Conservation (phyloP, 2,113 vertebrate genomes). For the Oncorhynchus kisutch region DNA sequence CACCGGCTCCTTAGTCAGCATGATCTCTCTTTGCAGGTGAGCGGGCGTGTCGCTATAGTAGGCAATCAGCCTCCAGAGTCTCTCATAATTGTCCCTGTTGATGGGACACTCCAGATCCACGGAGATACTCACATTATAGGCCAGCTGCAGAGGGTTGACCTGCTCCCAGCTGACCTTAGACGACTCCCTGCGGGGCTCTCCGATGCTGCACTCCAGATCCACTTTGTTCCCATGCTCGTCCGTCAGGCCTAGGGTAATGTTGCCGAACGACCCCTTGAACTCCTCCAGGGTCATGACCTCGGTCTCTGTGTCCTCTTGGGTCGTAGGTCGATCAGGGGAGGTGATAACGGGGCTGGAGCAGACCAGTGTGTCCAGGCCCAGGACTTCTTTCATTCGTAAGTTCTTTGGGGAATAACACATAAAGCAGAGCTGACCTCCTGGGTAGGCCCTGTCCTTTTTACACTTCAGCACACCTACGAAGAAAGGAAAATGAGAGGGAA, state of each 20-base stretch:
- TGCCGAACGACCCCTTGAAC: constrained; percentile 71
- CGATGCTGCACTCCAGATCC: constrained; percentile 75
- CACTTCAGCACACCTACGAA: constrained; percentile 85
- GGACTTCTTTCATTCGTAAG: constrained; percentile 71
- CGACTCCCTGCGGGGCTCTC: constrained; percentile 51
- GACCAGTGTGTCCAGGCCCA: constrained; percentile 60
- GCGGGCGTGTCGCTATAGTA: constrained; percentile 89
- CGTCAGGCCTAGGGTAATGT: constrained; percentile 78
- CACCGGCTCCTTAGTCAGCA: constrained; percentile 66
- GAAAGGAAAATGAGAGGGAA: not conserved
- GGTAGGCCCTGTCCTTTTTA: constrained; percentile 84
- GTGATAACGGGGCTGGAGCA: constrained; percentile 79
- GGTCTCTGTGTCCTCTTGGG: constrained; percentile 47
- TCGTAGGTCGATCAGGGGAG: constrained; percentile 41
- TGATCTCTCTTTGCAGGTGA: constrained; percentile 70
- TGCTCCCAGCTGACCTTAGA: constrained; percentile 74
- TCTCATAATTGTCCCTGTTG: constrained; percentile 80
- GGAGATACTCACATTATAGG: constrained; percentile 72
- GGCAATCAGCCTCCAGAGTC: constrained; percentile 87
- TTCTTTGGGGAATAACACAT: constrained; percentile 76
- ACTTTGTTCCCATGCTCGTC: constrained; percentile 87
- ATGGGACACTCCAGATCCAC: constrained; percentile 82
- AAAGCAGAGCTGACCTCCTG: constrained; percentile 82
- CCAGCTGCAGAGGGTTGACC: constrained; percentile 63
- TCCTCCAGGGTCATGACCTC: constrained; percentile 51